phyloP scores from a whole-genome alignment of 2,113 vertebrate species.

The Glaucidium brasilianum region DNA sequence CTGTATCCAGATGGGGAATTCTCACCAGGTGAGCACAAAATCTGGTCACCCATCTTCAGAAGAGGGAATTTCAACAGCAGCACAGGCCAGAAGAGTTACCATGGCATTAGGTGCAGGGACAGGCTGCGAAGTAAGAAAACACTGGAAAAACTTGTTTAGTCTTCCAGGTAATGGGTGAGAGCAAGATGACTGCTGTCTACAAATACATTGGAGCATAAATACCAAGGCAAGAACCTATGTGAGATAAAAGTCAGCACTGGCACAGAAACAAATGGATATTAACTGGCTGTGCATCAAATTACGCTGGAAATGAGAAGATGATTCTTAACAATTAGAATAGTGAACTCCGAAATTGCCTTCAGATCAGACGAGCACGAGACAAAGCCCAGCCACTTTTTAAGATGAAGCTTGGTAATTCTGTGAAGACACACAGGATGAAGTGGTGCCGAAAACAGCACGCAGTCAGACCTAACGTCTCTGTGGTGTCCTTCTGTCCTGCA shows the following conservation, averaged over 20 bases:
- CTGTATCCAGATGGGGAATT: not conserved
- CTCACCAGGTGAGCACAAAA: not conserved
- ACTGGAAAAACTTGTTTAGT: not conserved
- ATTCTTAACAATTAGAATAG: not conserved
- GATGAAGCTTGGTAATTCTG: not conserved
- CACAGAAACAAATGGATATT: not conserved
- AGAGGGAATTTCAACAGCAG: not conserved
- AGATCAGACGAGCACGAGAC: accelerated
- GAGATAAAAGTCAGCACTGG: not conserved
- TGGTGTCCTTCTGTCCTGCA: not conserved
- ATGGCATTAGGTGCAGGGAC: not conserved
- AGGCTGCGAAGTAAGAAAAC: not conserved
- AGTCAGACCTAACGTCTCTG: not conserved
- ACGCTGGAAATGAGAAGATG: not conserved
- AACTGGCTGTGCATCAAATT: not conserved
- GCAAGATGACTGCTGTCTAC: not conserved
- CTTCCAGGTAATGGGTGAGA: not conserved
- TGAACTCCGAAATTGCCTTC: not conserved
- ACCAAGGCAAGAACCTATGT: not conserved
- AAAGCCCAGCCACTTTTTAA: not conserved
- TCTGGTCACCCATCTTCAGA: not conserved
- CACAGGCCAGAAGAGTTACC: not conserved
- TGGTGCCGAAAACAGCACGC: not conserved
- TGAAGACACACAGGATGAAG: not conserved
- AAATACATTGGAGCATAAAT: not conserved